phyloP scores from a whole-genome alignment of 2,113 vertebrate species.

The Brachypodius melanocephalos region DNA sequence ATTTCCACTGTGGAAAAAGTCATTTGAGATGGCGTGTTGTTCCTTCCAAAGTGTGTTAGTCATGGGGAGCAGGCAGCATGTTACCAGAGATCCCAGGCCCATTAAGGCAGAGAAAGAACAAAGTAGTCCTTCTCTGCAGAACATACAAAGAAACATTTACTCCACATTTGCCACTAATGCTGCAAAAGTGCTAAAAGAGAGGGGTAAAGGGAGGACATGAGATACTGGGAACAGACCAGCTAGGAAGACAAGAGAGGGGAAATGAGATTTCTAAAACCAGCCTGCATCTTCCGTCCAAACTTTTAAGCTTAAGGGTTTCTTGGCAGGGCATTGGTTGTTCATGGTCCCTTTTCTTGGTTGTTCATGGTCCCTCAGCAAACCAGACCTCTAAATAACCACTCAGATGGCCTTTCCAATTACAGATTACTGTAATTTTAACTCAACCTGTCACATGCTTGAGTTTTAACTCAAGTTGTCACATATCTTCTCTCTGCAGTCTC shows the following conservation, averaged over 20 bases:
- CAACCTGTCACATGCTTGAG: too few relatives aligned
- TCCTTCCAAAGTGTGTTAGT: slow-evolving; percentile 55
- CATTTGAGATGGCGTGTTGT: slow-evolving; percentile 1
- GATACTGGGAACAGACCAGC: neutral
- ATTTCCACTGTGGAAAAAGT: slow-evolving; percentile 60
- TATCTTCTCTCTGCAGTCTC: neutral
- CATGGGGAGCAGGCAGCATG: neutral
- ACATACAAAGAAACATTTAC: slow-evolving; percentile 4
- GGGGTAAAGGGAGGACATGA: neutral
- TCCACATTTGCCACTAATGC: neutral
- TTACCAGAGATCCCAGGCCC: neutral
- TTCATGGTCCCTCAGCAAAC: neutral
- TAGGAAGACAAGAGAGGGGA: neutral
- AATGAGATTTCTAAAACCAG: neutral
- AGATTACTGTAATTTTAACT: neutral
- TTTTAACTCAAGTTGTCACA: neutral
- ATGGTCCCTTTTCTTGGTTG: neutral
- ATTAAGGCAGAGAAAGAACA: slow-evolving; percentile 17
- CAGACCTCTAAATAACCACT: neutral
- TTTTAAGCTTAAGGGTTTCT: neutral
- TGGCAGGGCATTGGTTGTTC: neutral
- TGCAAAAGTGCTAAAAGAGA: neutral
- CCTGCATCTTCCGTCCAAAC: neutral
- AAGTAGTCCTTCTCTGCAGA: slow-evolving; percentile 34
- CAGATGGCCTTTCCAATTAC: neutral